These are phyloP conservation scores for Ochotona princeps DNA, from an alignment of 2,113 vertebrate species.

Conservation along the genomic window DNA sequence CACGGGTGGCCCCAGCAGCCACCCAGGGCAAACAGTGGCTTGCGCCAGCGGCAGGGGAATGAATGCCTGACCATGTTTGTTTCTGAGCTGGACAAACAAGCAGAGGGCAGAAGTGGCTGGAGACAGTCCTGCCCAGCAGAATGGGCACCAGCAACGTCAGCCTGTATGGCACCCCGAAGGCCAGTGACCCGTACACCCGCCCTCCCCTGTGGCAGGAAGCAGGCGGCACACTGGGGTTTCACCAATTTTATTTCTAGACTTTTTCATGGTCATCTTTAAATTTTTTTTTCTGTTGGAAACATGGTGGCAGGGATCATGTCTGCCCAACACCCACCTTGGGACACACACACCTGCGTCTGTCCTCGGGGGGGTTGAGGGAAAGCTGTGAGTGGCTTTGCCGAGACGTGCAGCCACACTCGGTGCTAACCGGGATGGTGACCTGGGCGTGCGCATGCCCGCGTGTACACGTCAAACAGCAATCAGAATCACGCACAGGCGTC, in stretches of 20 bases:
- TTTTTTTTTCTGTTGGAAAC: slow-evolving; percentile 86
- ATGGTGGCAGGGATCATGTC: slow-evolving; percentile 66
- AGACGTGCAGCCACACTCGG: slow-evolving; percentile 76
- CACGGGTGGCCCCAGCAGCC: background rate
- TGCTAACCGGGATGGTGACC: too few species aligned
- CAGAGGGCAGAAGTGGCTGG: background rate
- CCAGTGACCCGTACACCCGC: fast-evolving
- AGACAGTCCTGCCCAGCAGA: background rate
- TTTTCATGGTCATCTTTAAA: slow-evolving; percentile 75
- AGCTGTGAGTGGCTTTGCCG: slow-evolving; percentile 83
- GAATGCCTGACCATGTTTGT: background rate
- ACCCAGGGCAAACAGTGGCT: background rate
- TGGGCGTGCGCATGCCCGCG: too few species aligned
- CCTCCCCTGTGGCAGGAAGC: background rate
- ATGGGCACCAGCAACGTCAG: background rate
- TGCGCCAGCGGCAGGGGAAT: background rate
- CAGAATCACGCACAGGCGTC: too few species aligned
- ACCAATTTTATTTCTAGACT: slow-evolving; percentile 91
- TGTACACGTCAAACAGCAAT: too few species aligned
- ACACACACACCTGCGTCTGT: too few species aligned
- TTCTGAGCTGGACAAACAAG: background rate
- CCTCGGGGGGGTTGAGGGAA: slow-evolving; percentile 77
- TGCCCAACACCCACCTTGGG: too few species aligned
- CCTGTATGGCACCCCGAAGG: too few species aligned
- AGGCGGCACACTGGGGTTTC: slow-evolving; percentile 77